phyloP scores from a whole-genome alignment of 2,113 vertebrate genomes.

The Maccullochella peelii region DNA sequence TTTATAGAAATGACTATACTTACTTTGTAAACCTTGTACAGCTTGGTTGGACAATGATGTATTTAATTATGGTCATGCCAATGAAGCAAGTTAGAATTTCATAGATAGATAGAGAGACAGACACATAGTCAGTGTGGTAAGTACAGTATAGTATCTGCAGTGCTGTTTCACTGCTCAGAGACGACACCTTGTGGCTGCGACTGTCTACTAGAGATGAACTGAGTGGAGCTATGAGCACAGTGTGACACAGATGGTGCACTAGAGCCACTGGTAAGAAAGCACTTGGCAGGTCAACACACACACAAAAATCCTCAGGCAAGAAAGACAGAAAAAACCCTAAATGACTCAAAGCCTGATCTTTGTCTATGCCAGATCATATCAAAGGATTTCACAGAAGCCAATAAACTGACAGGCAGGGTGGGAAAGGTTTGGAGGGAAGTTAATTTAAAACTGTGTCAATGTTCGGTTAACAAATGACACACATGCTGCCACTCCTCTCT shows the following conservation, averaged over 20 bases:
- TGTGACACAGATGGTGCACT: conserved; percentile 54
- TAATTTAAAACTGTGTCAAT: neutral
- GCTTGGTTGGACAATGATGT: too few relatives aligned
- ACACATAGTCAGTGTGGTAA: neutral
- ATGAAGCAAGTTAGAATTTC: too few relatives aligned
- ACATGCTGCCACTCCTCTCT: neutral
- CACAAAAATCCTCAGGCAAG: conserved; percentile 10
- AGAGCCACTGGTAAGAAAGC: conserved; percentile 38
- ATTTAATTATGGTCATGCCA: too few relatives aligned
- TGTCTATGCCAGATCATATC: neutral
- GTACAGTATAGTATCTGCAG: neutral
- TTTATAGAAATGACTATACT: too few relatives aligned
- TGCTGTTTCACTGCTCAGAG: conserved; percentile 37
- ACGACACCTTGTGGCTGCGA: conserved; percentile 47
- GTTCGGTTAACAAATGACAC: neutral
- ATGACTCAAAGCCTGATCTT: neutral
- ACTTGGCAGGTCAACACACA: conserved; percentile 24
- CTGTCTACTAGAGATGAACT: neutral
- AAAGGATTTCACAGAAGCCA: neutral
- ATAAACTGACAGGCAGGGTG: neutral
- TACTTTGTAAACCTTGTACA: too few relatives aligned
- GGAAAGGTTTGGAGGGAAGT: neutral
- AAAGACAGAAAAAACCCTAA: neutral
- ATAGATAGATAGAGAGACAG: neutral
- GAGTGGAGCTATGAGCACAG: neutral